A percentile compares a stretch with the other conserved stretches of the same genome.
Evolutionary conservation across 92 coral and sea anemone species (phyloP).

Genomic region (Epizoanthus ramosus): DNA sequence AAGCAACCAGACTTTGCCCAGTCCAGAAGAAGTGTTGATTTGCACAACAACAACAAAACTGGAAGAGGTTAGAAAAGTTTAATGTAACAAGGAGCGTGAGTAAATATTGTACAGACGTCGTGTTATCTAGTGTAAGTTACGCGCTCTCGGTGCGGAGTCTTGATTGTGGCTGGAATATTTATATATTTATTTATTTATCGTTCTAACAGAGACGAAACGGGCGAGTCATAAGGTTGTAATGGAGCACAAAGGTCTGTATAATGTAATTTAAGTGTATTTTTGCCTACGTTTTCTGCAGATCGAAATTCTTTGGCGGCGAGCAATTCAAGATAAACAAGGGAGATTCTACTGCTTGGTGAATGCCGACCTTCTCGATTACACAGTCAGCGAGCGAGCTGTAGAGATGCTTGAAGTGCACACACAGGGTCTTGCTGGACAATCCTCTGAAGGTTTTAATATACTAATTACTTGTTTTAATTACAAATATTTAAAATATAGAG

Average conservation of each 20-base stretch:
- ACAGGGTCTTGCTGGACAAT: conserved; percentile 20
- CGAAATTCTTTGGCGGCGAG: conserved; percentile 79
- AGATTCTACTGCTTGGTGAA: conserved; percentile 71
- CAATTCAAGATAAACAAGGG: conserved; percentile 47
- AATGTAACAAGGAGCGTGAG: too few relatives aligned
- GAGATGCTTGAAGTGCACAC: conserved; percentile 44
- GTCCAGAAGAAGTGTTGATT: conserved; percentile 67
- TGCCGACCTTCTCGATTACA: conserved; percentile 74
- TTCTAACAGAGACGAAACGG: too few relatives aligned
- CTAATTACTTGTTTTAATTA: background rate
- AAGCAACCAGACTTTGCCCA: conserved; percentile 58
- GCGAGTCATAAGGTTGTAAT: too few relatives aligned
- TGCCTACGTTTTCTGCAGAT: conserved; percentile 28
- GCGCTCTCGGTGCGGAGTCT: too few relatives aligned
- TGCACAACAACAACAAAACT: conserved; percentile 66
- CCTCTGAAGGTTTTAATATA: background rate
- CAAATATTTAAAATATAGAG: background rate
- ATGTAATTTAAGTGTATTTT: background rate
- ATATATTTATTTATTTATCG: too few relatives aligned
- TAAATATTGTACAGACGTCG: too few relatives aligned
- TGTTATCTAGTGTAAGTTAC: too few relatives aligned
- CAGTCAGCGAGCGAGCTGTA: conserved; percentile 69
- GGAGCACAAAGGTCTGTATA: too few relatives aligned
- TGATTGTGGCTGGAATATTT: too few relatives aligned
- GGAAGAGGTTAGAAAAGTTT: conserved; percentile 56